Base-by-base conservation (phyloP, 2,797 vertebrate species). In the Rhynchotus rufescens region DNA sequence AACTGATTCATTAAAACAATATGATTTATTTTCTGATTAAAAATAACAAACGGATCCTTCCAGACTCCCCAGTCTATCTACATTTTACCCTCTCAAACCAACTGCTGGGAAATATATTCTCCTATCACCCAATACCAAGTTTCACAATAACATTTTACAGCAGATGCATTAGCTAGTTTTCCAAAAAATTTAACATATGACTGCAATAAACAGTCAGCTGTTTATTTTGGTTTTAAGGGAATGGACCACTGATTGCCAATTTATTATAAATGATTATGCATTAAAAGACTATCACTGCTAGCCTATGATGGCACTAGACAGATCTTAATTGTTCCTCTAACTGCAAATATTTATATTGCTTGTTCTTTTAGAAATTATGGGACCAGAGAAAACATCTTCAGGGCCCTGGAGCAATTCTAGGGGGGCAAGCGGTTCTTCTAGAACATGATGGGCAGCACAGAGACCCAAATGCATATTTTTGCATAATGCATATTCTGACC, bases 101-200 rank as follows among this genome's bases (percentile, higher is more conserved):
- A 6, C 67, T 72, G 62, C 38, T 56, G 68, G 68, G 82, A 71
- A 84, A 86, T 92, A 45, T 36, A 62, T 75, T 66, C 30, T 80
- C 59, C 74, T 44, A 26, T 64, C 59, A 49, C 34, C 67, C 34
- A 32, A 65, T 64, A 44, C 68, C 10, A 34, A 65, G 49, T 21
- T 10, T 72, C 49, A 38, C 57, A 34, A 83, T 73, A 68, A 57
- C 28, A 42, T 57, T 82, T 44, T 64, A 30, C 67, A 90, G 44
- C 57, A 57, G 73, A 12, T 28, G 17, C 51, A 4, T 23, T 59
- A 61, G 51, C 38, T 74, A 20, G 28, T 32, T 51, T 75, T 65
- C 6, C 30, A 57, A 13, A 47, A 15, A 52, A 5, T 30, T 30
- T 38, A 54, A 60, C 6, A 5, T 10, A 26, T 64, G 62, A 38